Conservation (phyloP, 2,888 invertebrate species). For the Lottia gigantea region DNA sequence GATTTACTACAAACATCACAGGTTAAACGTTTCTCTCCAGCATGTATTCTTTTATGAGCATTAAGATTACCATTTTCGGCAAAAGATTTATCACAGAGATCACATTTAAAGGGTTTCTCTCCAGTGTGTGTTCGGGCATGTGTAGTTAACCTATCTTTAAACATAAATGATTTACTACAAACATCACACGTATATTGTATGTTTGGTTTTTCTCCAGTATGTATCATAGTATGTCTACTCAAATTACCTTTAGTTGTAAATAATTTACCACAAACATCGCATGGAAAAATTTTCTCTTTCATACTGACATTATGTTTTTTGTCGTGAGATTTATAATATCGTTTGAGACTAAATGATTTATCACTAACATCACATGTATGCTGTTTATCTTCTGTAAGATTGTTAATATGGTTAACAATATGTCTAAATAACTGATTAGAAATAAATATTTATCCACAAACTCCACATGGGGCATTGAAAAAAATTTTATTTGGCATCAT, state of each 20-base stretch:
- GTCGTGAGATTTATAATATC: constrained; percentile 1
- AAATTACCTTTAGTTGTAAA: background rate
- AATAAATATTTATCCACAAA: background rate
- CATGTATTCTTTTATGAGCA: background rate
- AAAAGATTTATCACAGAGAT: background rate
- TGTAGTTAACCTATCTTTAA: background rate
- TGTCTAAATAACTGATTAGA: constrained; percentile 1
- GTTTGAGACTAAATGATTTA: background rate
- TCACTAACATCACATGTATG: constrained; percentile 19
- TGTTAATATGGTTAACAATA: background rate
- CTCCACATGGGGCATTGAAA: too few species aligned
- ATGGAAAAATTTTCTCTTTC: constrained; percentile 8
- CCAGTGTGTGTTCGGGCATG: background rate
- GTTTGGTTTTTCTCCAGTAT: background rate
- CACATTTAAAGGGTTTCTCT: background rate
- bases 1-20: constrained; percentile 21
- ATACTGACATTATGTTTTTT: constrained; percentile 15
- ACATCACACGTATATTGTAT: background rate
- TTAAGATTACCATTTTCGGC: background rate
- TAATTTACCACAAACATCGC: constrained; percentile 14
- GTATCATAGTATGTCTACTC: background rate
- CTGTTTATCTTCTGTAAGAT: constrained; percentile 17
- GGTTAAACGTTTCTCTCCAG: background rate
- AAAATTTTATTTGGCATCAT: too few species aligned
- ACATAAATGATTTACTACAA: background rate